Percentiles rank a stretch among this genome's conserved stretches.
phyloP scores from a whole-genome alignment of 2,113 vertebrate genomes.

The Pedionomus torquatus region DNA sequence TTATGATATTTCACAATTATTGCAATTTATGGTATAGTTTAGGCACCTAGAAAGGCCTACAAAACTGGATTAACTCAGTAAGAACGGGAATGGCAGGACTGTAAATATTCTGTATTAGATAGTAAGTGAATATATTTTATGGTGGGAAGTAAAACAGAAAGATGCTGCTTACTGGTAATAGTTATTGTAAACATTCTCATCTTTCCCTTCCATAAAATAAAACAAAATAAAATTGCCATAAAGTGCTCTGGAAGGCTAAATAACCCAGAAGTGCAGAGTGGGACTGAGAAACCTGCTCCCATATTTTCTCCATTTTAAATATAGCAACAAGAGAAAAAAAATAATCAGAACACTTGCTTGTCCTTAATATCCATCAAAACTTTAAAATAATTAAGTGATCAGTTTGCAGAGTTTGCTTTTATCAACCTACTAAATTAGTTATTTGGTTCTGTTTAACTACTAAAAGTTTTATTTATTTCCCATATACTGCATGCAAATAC shows the following conservation, averaged over 20 bases:
- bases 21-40: not conserved
- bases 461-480: not conserved
- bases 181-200: conserved; percentile 8
- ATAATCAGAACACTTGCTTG: not conserved
- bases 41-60: not conserved
- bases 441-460: not conserved
- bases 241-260: conserved; percentile 56
- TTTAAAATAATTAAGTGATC: conserved; percentile 25
- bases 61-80: not conserved
- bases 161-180: not conserved
- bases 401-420: not conserved
- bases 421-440: not conserved
- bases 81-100: not conserved
- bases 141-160: not conserved
- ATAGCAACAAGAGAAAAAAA: not conserved
- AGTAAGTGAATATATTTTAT: not conserved
- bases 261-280: conserved; percentile 34
- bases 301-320: conserved; percentile 10
- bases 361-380: not conserved
- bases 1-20: not conserved
- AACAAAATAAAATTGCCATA: conserved; percentile 35
- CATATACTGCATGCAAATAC: conserved; percentile 8
- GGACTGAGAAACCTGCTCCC: conserved; percentile 42
- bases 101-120: not conserved
- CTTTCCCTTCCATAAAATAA: conserved; percentile 19